These are phyloP conservation scores for Pterostichus niger DNA, from an alignment of 2,888 invertebrate genomes.

Conservation along the genomic window DNA sequence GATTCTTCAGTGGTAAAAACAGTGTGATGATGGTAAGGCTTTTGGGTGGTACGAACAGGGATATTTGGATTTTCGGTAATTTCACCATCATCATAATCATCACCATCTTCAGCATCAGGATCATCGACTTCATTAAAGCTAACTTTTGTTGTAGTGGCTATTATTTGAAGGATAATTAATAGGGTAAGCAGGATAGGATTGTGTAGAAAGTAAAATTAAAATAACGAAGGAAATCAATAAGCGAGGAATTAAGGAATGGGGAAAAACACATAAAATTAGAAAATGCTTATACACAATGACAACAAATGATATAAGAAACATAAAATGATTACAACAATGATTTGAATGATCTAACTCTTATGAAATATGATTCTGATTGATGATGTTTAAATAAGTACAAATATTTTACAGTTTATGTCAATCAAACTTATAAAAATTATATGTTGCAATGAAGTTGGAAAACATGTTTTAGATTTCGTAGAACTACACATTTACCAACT, in stretches of 20 bases:
- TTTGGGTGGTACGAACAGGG: not conserved
- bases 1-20: conserved; percentile 42
- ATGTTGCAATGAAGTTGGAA: too few relatives aligned
- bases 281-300: conserved; percentile 64
- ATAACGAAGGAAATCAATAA: not conserved
- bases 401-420: not conserved
- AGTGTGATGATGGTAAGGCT: not conserved
- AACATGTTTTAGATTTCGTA: too few relatives aligned
- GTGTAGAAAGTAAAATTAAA: not conserved
- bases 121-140: conserved; percentile 54
- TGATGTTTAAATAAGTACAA: conserved; percentile 49
- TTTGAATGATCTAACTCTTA: conserved; percentile 10
- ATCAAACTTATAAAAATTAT: too few relatives aligned
- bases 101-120: conserved; percentile 64
- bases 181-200: conserved; percentile 12
- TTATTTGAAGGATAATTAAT: conserved; percentile 20
- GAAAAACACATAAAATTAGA: conserved; percentile 61
- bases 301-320: conserved; percentile 48
- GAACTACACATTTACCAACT: not conserved
- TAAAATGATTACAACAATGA: conserved; percentile 32
- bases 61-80: conserved; percentile 61
- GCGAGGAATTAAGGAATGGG: conserved; percentile 14
- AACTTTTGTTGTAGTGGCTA: conserved; percentile 42
- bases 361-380: conserved; percentile 39
- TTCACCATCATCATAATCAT: conserved; percentile 63